Percentiles rank a stretch among this genome's conserved stretches.
These are phyloP conservation scores for Eilema griseolum DNA, from an alignment of 2,888 invertebrate genomes.

Conservation along the genomic window DNA sequence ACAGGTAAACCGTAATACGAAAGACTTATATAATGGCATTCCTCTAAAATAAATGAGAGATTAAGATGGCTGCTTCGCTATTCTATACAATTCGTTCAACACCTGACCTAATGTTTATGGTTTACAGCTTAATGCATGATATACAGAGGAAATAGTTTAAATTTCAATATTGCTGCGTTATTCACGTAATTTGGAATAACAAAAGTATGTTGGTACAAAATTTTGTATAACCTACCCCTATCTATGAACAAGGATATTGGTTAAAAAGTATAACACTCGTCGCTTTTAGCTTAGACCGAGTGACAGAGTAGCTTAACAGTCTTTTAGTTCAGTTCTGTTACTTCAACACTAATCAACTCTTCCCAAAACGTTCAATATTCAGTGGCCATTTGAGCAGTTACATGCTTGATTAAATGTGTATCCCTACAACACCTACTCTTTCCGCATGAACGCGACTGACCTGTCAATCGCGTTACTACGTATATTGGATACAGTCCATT, in stretches of 20 bases:
- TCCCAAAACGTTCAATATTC: background rate
- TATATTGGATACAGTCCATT: background rate
- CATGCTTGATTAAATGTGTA: background rate
- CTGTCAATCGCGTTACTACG: background rate
- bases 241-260: background rate
- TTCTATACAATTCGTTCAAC: background rate
- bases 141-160: background rate
- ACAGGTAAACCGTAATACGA: conserved; percentile 42
- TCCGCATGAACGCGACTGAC: background rate
- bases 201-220: background rate
- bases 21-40: conserved; percentile 34
- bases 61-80: background rate
- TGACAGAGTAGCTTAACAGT: background rate
- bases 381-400: background rate
- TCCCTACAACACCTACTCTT: background rate
- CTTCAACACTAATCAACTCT: background rate
- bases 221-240: background rate
- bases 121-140: background rate
- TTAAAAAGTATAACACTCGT: background rate
- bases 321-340: background rate
- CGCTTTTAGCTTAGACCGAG: background rate
- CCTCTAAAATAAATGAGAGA: background rate
- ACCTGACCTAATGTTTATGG: background rate
- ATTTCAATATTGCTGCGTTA: background rate
- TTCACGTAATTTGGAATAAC: background rate